Base-by-base conservation (phyloP, 2,888 invertebrate genomes). In the Sisyra terminalis region DNA sequence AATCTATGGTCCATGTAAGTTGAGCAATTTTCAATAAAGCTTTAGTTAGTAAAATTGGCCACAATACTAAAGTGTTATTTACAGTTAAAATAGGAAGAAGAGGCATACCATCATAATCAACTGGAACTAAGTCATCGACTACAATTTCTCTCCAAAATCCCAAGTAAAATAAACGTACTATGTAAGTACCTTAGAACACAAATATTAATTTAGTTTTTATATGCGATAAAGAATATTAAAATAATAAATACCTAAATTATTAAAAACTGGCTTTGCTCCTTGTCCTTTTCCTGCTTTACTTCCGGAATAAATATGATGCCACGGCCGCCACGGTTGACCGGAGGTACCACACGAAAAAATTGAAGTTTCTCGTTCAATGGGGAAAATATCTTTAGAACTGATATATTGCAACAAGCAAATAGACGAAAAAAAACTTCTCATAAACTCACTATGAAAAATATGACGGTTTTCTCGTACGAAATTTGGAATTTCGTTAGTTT, bases 31-130 rank as follows among this genome's bases (percentile, higher is more conserved):
- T 65, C 29, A 69, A 47, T 7, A 69, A 46, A 2, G 63, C 69
- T 52, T 69, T 68, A 3, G 58, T 55, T 14, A 69, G 53, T 16
- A 70, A 46, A 47, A 65, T 57, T 1, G 67, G 64, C 70, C 70
- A 70, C 5, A 70, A 46, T 46, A 67, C 61, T 14, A 58, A 48
- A 17, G 30, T 14, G 8, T 52, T 52, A 8, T 46, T 49, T 14
- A 48, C 45, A 5, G 37, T 29, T 3, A 52, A 55, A 2, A 54
- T 47, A 6, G 67, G 67, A 18, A 68, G 52, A 15, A 67, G 51
- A 2, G 63, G 50, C 16, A 54, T 51, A 8, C 57, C 55, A 1
- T 48, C 44, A 6, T 46, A 38, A 48, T 66, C 60, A 2, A 67
- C 44, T 2, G 69, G 69, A 10, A 69, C 49, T 36, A 47, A 51